Percentiles rank a stretch among this genome's conserved stretches.
phyloP scores from a whole-genome alignment of 2,888 invertebrate species.

The Amphipyra tragopoginis region DNA sequence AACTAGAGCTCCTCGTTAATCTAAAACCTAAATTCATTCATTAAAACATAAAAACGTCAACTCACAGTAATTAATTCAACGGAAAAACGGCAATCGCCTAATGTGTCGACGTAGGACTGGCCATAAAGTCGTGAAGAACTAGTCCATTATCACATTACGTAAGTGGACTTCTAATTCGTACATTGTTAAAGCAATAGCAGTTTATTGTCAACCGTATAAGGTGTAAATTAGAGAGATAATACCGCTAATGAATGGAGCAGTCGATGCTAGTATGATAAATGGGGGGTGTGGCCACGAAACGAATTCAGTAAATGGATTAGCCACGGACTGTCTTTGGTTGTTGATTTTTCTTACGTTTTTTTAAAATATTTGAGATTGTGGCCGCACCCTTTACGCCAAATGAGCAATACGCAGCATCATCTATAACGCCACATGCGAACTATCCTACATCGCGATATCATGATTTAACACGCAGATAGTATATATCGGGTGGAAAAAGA shows the following conservation, averaged over 20 bases:
- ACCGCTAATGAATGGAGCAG: conserved; percentile 77
- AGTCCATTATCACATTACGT: conserved; percentile 74
- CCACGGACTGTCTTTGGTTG: conserved; percentile 53
- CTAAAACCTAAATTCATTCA: conserved; percentile 57
- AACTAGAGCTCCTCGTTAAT: conserved; percentile 44
- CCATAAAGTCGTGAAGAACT: conserved; percentile 55
- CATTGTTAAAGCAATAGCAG: conserved; percentile 71
- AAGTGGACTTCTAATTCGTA: conserved; percentile 64
- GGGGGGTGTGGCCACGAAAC: conserved; percentile 79
- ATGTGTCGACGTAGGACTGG: conserved; percentile 65
- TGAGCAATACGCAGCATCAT: too few species aligned
- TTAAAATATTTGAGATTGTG: background rate
- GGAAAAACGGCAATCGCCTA: conserved; percentile 74
- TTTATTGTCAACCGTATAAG: conserved; percentile 72
- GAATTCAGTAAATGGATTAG: conserved; percentile 79
- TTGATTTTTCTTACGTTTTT: background rate
- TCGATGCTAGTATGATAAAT: conserved; percentile 79
- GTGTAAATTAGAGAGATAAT: conserved; percentile 73
- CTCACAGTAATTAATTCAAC: conserved; percentile 75
- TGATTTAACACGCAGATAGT: too few species aligned
- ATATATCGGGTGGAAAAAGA: too few species aligned
- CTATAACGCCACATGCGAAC: too few species aligned
- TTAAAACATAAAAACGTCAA: conserved; percentile 67
- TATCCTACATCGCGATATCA: too few species aligned
- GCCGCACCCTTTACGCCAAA: too few species aligned